phyloP scores from a whole-genome alignment of 2,797 vertebrate species.

The Cossypha dichroa region DNA sequence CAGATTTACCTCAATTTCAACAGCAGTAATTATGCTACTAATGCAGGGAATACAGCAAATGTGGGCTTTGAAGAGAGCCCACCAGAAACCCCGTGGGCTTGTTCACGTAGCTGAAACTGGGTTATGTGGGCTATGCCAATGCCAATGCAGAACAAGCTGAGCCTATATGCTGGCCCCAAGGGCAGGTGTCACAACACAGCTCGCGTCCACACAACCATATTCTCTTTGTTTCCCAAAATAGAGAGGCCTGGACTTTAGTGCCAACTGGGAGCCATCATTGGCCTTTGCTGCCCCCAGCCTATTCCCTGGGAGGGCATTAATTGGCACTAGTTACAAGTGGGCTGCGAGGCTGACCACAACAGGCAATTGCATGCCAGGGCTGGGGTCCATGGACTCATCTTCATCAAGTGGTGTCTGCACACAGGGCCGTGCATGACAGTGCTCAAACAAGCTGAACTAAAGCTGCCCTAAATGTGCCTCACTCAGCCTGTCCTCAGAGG shows the following conservation, averaged over 20 bases:
- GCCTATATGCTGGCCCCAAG: not conserved
- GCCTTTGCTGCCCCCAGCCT: not conserved
- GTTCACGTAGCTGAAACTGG: not conserved
- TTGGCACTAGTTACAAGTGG: not conserved
- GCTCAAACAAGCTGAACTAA: fast-evolving
- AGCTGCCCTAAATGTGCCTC: not conserved
- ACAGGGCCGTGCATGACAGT: fast-evolving
- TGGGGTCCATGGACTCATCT: not conserved
- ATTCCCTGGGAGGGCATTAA: fast-evolving
- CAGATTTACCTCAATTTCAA: not conserved
- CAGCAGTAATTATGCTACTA: not conserved
- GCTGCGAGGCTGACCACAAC: fast-evolving
- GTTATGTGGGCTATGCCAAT: fast-evolving
- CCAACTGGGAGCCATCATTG: fast-evolving
- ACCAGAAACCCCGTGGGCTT: not conserved
- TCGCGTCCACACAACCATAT: fast-evolving
- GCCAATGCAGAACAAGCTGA: not conserved
- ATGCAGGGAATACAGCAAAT: not conserved
- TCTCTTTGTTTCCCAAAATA: not conserved
- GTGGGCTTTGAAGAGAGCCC: not conserved
- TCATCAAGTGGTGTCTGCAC: no score
- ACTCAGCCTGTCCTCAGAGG: fast-evolving
- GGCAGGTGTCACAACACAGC: not conserved
- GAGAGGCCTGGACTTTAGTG: not conserved
- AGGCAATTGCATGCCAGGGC: fast-evolving